These are phyloP conservation scores for Rostratula benghalensis DNA, from an alignment of 2,113 vertebrate genomes.

Conservation along the genomic window DNA sequence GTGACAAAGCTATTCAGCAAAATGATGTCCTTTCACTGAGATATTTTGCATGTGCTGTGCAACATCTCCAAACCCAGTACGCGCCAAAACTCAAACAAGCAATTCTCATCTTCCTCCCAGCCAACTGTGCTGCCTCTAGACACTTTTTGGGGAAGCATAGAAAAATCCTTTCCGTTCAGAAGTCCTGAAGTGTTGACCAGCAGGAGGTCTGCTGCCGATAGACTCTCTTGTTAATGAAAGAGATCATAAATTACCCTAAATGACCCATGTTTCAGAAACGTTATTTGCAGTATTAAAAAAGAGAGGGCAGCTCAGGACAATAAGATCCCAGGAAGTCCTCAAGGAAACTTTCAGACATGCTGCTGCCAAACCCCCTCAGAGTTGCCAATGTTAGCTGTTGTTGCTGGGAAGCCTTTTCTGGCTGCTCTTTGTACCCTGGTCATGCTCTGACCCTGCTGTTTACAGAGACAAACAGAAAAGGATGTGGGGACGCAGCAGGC, in stretches of 20 bases:
- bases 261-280: conserved; percentile 30
- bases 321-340: conserved; percentile 34
- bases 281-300: conserved; percentile 32
- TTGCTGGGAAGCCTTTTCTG: conserved; percentile 39
- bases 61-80: neutral
- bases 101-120: neutral
- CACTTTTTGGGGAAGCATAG: neutral
- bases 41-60: neutral
- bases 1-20: conserved; percentile 16
- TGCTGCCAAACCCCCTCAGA: conserved; percentile 9
- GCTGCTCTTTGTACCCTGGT: neutral
- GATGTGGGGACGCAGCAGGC: neutral
- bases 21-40: neutral
- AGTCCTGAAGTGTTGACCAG: neutral
- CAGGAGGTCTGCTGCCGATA: neutral
- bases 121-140: neutral
- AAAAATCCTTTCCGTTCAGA: neutral
- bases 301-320: conserved; percentile 32
- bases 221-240: conserved; percentile 1
- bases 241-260: conserved; percentile 36
- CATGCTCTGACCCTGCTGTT: conserved; percentile 22
- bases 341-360: conserved; percentile 21
- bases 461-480: conserved; percentile 25
- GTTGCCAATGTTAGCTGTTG: neutral
- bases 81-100: neutral